Conservation (phyloP, 2,888 invertebrate species). For the Alsophila aescularia region DNA sequence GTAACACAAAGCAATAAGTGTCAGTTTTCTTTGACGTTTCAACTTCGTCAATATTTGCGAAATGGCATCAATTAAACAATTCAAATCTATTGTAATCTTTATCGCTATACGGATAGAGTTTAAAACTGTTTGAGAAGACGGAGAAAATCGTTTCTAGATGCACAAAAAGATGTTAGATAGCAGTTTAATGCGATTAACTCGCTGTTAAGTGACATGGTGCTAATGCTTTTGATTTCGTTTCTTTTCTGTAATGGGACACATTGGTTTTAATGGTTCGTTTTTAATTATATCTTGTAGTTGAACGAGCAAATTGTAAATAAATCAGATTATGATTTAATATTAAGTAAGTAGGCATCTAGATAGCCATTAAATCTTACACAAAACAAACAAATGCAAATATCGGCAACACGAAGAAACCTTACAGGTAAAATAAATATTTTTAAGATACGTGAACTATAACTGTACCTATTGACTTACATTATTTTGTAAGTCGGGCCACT, state of each 20-base stretch:
- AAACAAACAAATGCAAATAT: no score
- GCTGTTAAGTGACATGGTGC: slow-evolving; percentile 74
- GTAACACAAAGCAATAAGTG: slow-evolving; percentile 47
- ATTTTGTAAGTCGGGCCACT: no score
- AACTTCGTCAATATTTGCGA: slow-evolving; percentile 75
- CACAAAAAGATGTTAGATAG: slow-evolving; percentile 77
- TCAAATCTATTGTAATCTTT: slow-evolving; percentile 45
- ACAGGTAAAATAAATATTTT: no score
- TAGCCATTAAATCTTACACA: no score
- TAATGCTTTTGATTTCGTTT: slow-evolving; percentile 70
- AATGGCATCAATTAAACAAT: slow-evolving; percentile 54
- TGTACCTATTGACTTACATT: no score
- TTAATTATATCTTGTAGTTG: slow-evolving; percentile 17
- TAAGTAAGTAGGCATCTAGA: no score
- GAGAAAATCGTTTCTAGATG: slow-evolving; percentile 53
- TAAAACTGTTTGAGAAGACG: slow-evolving; percentile 30
- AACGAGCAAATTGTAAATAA: slow-evolving; percentile 3
- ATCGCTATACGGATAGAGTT: slow-evolving; percentile 41
- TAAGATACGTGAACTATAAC: no score
- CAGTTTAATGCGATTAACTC: slow-evolving; percentile 78
- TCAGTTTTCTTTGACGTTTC: slow-evolving; percentile 43
- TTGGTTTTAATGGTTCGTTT: slow-evolving; percentile 22
- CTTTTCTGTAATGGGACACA: slow-evolving; percentile 35
- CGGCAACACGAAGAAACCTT: no score
- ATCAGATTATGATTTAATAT: no score